Percentiles rank a stretch among this genome's conserved stretches.
Conservation (phyloP, 2,888 invertebrate species). For the Agrotis exclamationis region DNA sequence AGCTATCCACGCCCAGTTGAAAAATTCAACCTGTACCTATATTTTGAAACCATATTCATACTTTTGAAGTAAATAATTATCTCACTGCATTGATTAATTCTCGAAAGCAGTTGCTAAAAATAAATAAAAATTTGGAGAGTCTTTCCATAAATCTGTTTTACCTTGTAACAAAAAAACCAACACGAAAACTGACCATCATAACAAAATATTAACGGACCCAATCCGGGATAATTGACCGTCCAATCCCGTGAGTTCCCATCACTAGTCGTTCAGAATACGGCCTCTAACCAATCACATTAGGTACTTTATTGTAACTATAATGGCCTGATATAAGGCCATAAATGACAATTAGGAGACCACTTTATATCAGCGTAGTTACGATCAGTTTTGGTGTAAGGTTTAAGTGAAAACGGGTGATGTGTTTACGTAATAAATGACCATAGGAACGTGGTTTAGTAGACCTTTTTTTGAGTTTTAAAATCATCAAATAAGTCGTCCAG, state of each 20-base stretch:
- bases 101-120: too few species aligned
- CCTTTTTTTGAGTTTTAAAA: too few species aligned
- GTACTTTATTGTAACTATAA: slow-evolving; percentile 65
- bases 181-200: slow-evolving; percentile 13
- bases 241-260: slow-evolving; percentile 48
- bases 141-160: too few species aligned
- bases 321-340: slow-evolving; percentile 55
- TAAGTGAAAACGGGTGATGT: slow-evolving; percentile 25
- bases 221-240: slow-evolving; percentile 40
- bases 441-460: too few species aligned
- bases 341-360: slow-evolving; percentile 65
- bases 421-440: background rate
- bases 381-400: slow-evolving; percentile 29
- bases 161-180: too few species aligned
- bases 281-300: slow-evolving; percentile 65
- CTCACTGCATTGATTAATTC: too few species aligned
- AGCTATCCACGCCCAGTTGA: too few species aligned
- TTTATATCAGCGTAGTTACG: slow-evolving; percentile 55
- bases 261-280: slow-evolving; percentile 55
- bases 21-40: too few species aligned
- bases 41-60: too few species aligned
- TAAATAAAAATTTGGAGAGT: too few species aligned
- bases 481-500: too few species aligned
- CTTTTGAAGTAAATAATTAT: too few species aligned
- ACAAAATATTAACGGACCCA: slow-evolving; percentile 39